Evolutionary conservation across 2,888 invertebrate species (phyloP), one percentile per base, ranked within the genome.

Genomic region (Xestia sexstrigata): DNA sequence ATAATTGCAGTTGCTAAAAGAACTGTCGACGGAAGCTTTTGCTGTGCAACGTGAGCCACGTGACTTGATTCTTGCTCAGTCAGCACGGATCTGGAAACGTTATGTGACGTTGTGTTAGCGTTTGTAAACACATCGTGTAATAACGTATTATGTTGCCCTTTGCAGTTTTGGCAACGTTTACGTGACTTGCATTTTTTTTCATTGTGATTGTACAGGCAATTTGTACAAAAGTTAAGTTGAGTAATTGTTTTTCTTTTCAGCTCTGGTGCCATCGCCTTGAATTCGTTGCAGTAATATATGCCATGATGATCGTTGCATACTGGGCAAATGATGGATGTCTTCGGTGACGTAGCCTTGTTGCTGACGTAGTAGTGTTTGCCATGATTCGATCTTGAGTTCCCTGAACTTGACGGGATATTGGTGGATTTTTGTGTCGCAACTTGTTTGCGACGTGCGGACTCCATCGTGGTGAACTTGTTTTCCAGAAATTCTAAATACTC

Each of bases 341-440:
- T 63, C 63, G 39, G 35, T 13, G 63, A 63, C 63, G 63, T 63
- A 39, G 39, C 23, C 23, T 63, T 63, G 39, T 63, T 63, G 63
- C 63, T 63, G 39, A 63, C 39, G 63, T 63, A 63, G 63, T 63
- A 63, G 11, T 65, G 65, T 42, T 39, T 65, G 5, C 39, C 65
- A 2, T 39, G 65, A 65, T n/a, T 65, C 2, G 62, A 35, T 23
- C 23, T 35, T 23, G 62, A 35, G 35, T 35, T 35, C 11, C 35
- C 62, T 63, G 23, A 35, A 63, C 35, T 35, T 63, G 65, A 42
- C n/a, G 42, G n/a, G n/a, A 15, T 7, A n/a, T n/a, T 65, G 17
- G 35, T 62, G 15, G 65, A 42, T 65, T 65, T 65, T 42, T 65
- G 65, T n/a, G n/a, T 65, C 39, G 39, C 65, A 42, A 42, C 65